Evolutionary conservation across 2,113 vertebrate genomes (phyloP), one percentile per base, ranked within the genome.

Genomic region (Gobius niger): DNA sequence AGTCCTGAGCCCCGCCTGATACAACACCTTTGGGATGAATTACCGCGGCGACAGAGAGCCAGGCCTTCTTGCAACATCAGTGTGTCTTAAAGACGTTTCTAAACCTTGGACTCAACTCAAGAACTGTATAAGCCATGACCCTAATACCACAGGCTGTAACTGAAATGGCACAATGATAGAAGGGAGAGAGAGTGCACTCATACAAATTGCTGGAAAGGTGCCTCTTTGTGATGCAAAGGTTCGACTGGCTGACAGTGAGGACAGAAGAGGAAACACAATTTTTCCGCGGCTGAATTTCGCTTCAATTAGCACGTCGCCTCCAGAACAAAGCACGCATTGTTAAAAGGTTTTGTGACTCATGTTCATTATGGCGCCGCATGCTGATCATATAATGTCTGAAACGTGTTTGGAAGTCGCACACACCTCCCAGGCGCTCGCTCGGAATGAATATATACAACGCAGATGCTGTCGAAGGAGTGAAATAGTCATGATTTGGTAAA

Each of bases 351-450:
- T 57, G 19, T 40, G 7, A 9, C 7, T 57, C 14, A 57, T 57
- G 54, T 14, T 34, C 12, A 40, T 19, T 60, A 42, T 60, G 42
- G 40, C 57, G 3, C 57, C 42, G 57, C 57, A 60, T 60, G 34
- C 40, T 60, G 42, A 57, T 57, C 54, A 40, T 57, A 40, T 40
- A 57, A 14, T 42, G 56, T 60, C 54, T 40, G 47, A 49, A 49
- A 18, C n/a, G 52, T 41, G 57, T 42, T 60, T 60, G 40, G 15
- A n/a, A 15, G 41, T 60, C 57, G 14, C 57, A 41, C 57, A 15
- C 34, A n/a, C 14, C 14, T 14, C 56, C 13, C 40, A 41, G 12
- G 6, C 40, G 1, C 24, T 41, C 6, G 8, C 7, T 40, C 52
- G 8, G 9, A 16, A 53, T 53, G 9, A 18, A 19, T 53, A 59